phyloP scores from a whole-genome alignment of 2,888 invertebrate genomes.

The Yponomeuta malinellus region DNA sequence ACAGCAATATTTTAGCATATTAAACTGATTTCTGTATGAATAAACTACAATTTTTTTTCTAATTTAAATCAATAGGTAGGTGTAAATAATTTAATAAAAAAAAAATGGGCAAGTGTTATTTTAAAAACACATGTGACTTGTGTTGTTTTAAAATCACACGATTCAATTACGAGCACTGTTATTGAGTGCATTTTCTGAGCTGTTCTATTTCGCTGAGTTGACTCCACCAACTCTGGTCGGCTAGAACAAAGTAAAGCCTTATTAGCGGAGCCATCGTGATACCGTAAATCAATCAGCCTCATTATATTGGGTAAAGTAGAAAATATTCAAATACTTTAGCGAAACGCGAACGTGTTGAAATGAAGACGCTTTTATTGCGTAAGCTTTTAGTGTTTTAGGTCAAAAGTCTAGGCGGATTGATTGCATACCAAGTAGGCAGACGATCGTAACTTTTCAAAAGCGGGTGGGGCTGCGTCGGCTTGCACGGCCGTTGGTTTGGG shows the following conservation, averaged over 20 bases:
- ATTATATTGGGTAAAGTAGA: neutral
- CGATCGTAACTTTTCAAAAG: too few species aligned
- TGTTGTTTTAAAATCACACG: too few species aligned
- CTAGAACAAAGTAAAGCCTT: slow-evolving; percentile 36
- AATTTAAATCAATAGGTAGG: too few species aligned
- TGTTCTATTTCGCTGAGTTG: neutral
- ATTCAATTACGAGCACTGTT: neutral
- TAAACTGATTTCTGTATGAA: too few species aligned
- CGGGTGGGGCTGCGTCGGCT: too few species aligned
- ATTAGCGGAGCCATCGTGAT: slow-evolving; percentile 27
- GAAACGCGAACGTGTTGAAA: neutral
- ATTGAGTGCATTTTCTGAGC: neutral
- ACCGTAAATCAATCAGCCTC: neutral
- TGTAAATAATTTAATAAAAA: too few species aligned
- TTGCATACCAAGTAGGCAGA: too few species aligned
- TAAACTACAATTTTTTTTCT: too few species aligned
- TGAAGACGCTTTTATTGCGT: neutral
- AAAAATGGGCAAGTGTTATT: too few species aligned
- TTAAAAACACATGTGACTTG: too few species aligned
- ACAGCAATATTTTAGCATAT: too few species aligned
- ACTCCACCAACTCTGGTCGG: slow-evolving; percentile 26
- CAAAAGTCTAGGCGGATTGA: neutral
- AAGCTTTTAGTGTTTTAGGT: neutral
- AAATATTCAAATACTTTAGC: neutral
- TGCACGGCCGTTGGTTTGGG: too few species aligned